Percentiles rank a stretch among this genome's conserved stretches.
These are phyloP conservation scores for Ophion ventricosus DNA, from an alignment of 2,888 invertebrate genomes.

Conservation along the genomic window DNA sequence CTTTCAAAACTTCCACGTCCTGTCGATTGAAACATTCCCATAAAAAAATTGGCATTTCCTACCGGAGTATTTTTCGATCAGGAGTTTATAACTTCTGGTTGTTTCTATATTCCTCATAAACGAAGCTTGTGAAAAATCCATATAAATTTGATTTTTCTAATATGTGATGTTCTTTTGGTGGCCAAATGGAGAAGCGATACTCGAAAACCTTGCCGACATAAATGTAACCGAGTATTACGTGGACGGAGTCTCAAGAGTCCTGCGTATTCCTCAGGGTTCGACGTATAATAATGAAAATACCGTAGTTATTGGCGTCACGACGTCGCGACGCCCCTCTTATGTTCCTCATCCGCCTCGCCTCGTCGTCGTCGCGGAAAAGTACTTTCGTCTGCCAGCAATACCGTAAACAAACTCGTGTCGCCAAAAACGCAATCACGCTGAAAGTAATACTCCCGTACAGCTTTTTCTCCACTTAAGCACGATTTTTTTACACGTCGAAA, in stretches of 20 bases:
- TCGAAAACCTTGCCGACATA: neutral
- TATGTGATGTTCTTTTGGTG: neutral
- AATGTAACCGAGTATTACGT: neutral
- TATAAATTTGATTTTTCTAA: neutral
- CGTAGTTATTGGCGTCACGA: conserved; percentile 67
- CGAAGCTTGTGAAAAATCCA: neutral
- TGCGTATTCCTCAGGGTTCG: conserved; percentile 43
- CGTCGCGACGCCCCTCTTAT: conserved; percentile 71
- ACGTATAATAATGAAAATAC: conserved; percentile 64
- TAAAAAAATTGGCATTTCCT: too few species aligned
- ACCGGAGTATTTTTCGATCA: too few species aligned
- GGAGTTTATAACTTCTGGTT: neutral
- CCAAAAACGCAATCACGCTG: conserved; percentile 20
- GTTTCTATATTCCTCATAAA: neutral
- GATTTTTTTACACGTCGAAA: neutral
- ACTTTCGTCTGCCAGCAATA: conserved; percentile 61
- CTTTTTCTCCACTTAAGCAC: neutral
- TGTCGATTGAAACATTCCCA: neutral
- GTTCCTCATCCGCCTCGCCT: conserved; percentile 65
- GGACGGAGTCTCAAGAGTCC: neutral
- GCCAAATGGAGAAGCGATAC: neutral
- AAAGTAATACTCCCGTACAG: conserved; percentile 31
- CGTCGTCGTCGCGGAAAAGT: conserved; percentile 54
- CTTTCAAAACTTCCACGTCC: neutral
- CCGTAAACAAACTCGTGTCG: conserved; percentile 63